Evolutionary conservation across 2,113 vertebrate genomes (phyloP).

Genomic region (Oreocharis arfaki): DNA sequence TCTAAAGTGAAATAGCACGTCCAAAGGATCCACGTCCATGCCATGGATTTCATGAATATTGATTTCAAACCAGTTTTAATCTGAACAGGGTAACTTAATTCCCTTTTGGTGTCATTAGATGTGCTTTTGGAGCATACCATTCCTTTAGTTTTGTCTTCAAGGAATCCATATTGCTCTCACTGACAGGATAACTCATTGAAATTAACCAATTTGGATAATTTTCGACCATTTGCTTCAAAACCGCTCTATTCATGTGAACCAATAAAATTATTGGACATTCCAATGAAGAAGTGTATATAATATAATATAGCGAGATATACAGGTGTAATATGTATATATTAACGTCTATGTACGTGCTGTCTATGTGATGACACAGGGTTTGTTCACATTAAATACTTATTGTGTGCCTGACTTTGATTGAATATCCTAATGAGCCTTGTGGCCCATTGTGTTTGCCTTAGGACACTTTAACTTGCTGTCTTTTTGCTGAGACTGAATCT

Average conservation of each 20-base stretch:
- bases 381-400: background rate
- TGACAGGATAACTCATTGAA: background rate
- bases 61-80: background rate
- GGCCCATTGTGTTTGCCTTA: background rate
- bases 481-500: background rate
- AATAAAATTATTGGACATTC: background rate
- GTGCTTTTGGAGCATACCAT: background rate
- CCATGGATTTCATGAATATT: background rate
- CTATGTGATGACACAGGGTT: background rate
- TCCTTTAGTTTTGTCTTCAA: background rate
- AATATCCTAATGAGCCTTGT: background rate
- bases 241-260: background rate
- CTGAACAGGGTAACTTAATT: background rate
- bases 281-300: background rate
- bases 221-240: background rate
- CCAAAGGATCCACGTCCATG: background rate
- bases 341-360: background rate
- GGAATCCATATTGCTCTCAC: background rate
- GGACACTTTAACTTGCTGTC: background rate
- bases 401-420: background rate
- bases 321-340: background rate
- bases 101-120: background rate
- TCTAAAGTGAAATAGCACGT: background rate
- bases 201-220: background rate
- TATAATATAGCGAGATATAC: background rate